Base-by-base conservation (phyloP, 1,140 invertebrate species). In the Nasonia longicornis region DNA sequence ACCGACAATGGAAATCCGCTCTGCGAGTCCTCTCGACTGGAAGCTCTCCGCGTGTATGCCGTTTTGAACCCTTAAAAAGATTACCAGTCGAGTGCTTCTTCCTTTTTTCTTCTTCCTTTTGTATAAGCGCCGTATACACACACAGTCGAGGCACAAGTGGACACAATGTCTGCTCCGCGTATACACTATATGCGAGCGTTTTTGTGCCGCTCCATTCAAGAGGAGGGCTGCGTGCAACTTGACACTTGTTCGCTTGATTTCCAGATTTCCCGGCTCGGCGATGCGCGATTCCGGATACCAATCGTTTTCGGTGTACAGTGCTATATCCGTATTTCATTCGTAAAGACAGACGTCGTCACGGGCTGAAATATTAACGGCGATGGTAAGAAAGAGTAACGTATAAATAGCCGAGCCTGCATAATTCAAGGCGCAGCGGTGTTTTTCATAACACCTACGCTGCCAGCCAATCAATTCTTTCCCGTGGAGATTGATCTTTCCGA, bases 241-340 rank as follows among this genome's bases (percentile, higher is more conserved):
- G 75, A 81, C 80, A 81, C 80, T 87, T 86, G 85, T 85, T 84
- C 83, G 82, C 80, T 71, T 70, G 52, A 67, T 81, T 82, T 79
- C 72, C 66, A 22, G 26, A 79, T 66, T 70, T 81, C 22, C 84
- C 79, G 75, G 74, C 69, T 84, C 75, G 38, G n/a, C 29, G 66
- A 73, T 76, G 42, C 79, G 79, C 77, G 80, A 81, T 77, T 77
- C 80, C 80, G 80, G 35, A 31, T n/a, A 1, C 2, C 52, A 20
- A 16, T 48, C 12, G 14, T 48, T 48, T 48, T 48, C 45, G 11
- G 8, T 48, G 11, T 48, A 26, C 26, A 1, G 2, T 48, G 12
- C 10, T 35, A 35, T 35, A 35, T 35, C 31, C 31, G 31, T 35
- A 35, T 35, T 35, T 26, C 26, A 35, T 0, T 35, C 4, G 4